These are phyloP conservation scores for Papilio aristodemus DNA, from an alignment of 1,140 invertebrate genomes.

Conservation along the genomic window DNA sequence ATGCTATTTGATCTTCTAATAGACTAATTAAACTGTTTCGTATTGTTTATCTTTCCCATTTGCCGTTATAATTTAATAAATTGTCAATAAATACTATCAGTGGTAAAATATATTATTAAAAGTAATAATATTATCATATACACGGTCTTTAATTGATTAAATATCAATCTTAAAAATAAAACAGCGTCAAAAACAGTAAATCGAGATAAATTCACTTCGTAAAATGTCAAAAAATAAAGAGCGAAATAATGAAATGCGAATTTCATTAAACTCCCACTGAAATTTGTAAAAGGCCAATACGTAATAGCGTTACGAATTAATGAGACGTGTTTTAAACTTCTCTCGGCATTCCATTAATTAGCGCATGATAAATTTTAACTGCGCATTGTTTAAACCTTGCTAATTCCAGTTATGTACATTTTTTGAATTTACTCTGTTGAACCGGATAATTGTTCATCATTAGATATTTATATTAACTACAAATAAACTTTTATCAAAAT, in stretches of 20 bases:
- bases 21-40: too few species aligned
- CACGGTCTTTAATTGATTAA: not conserved
- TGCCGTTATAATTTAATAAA: not conserved
- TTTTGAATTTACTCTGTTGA: conserved; percentile 27
- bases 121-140: too few species aligned
- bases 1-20: too few species aligned
- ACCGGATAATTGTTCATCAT: conserved; percentile 6
- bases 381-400: conserved; percentile 35
- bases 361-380: conserved; percentile 52
- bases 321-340: conserved; percentile 60
- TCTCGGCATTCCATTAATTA: conserved; percentile 60
- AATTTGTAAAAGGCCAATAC: conserved; percentile 54
- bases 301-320: conserved; percentile 62
- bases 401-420: conserved; percentile 33
- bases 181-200: not conserved
- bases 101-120: too few species aligned
- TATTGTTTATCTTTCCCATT: not conserved
- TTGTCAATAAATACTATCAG: not conserved
- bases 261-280: conserved; percentile 54
- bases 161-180: not conserved
- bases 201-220: conserved; percentile 13
- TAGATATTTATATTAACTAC: not conserved
- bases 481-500: not conserved
- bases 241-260: conserved; percentile 48
- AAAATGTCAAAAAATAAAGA: conserved; percentile 47